Percentiles rank a stretch among this genome's conserved stretches.
Evolutionary conservation across 1,140 invertebrate genomes (phyloP).

Genomic region (Phenacoccus solenopsis): DNA sequence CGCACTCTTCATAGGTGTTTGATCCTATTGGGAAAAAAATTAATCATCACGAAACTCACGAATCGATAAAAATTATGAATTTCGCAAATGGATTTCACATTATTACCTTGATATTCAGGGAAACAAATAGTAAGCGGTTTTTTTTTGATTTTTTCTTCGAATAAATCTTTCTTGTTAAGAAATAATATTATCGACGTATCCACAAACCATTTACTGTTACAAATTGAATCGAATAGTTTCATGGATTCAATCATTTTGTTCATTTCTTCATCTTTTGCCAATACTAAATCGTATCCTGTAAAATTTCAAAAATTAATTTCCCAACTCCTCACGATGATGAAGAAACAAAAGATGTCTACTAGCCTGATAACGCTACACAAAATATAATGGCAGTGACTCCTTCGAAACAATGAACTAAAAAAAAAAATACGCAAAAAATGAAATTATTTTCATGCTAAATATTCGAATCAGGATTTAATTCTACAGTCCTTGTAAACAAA

Average conservation of each 20-base stretch:
- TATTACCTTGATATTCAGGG: conserved; percentile 36
- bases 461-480: too few relatives aligned
- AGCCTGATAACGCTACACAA: conserved; percentile 81
- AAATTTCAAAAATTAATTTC: too few relatives aligned
- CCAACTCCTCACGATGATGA: too few relatives aligned
- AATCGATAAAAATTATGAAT: too few relatives aligned
- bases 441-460: too few relatives aligned
- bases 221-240: conserved; percentile 92
- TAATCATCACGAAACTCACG: too few relatives aligned
- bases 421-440: too few relatives aligned
- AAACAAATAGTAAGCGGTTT: conserved; percentile 12
- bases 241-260: conserved; percentile 81
- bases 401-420: conserved; percentile 95
- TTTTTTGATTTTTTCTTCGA: conserved; percentile 66
- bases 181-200: conserved; percentile 96
- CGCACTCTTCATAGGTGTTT: conserved; percentile 74
- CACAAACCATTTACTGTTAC: conserved; percentile 96
- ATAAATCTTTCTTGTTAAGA: conserved; percentile 93
- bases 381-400: conserved; percentile 93
- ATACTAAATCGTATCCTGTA: conserved; percentile 57
- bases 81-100: too few relatives aligned
- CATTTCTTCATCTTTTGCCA: conserved; percentile 56
- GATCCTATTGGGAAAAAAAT: conserved; percentile 43
- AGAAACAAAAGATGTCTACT: too few relatives aligned
- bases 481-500: too few relatives aligned